Evolutionary conservation across 2,113 vertebrate genomes (phyloP).

Genomic region (Salvelinus alpinus): DNA sequence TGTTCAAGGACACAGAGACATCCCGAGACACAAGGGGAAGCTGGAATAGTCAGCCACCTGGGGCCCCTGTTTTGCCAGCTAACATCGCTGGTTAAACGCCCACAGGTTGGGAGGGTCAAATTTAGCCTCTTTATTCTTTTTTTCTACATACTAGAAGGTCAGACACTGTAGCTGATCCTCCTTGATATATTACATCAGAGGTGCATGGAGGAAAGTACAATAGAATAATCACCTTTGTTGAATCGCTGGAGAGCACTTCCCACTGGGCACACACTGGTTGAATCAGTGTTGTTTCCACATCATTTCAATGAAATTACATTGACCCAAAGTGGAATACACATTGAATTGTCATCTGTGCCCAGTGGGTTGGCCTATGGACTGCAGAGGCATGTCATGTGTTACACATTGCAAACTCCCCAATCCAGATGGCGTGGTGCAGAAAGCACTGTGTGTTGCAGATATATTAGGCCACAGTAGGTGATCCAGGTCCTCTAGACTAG

Average conservation of each 20-base stretch:
- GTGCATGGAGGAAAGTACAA: slow-evolving; percentile 32
- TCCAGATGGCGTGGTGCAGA: slow-evolving; percentile 64
- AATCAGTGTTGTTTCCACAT: no score
- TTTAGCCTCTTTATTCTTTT: slow-evolving; percentile 22
- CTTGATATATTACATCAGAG: slow-evolving; percentile 39
- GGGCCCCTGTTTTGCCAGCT: slow-evolving; percentile 65
- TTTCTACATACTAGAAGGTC: slow-evolving; percentile 62
- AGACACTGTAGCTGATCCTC: slow-evolving; percentile 45
- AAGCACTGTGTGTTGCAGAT: slow-evolving; percentile 48
- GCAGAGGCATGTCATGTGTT: neutral
- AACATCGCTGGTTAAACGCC: slow-evolving; percentile 44
- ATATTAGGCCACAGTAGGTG: slow-evolving; percentile 6
- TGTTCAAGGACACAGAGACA: slow-evolving; percentile 67
- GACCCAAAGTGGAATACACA: no score
- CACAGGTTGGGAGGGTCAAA: slow-evolving; percentile 53
- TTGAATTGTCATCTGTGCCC: no score
- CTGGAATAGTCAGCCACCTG: slow-evolving; percentile 42
- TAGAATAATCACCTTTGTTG: slow-evolving; percentile 36
- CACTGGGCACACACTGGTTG: no score
- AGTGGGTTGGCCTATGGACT: slow-evolving; percentile 25
- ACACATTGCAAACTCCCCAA: slow-evolving; percentile 47
- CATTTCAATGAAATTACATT: no score
- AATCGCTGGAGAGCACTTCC: slow-evolving; percentile 35
- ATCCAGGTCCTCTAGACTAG: neutral
- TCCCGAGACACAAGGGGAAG: slow-evolving; percentile 46